Evolutionary conservation across 2,888 invertebrate species (phyloP).

Genomic region (Mythimna vitellina): DNA sequence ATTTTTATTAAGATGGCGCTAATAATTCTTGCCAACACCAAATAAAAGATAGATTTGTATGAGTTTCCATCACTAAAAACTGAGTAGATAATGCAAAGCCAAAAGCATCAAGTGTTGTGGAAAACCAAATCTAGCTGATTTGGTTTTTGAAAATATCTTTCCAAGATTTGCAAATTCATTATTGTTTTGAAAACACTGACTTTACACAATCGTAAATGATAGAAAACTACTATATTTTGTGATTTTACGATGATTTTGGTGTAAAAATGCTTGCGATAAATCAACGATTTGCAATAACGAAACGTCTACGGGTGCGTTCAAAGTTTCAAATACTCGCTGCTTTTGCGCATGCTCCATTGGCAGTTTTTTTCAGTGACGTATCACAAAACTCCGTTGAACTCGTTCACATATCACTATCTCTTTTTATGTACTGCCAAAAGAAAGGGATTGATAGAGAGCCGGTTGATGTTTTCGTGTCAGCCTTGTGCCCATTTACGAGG

Average conservation of each 20-base stretch:
- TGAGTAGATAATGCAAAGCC: too few relatives aligned
- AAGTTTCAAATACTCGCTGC: slow-evolving; percentile 70
- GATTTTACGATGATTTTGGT: not conserved
- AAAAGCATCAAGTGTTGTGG: not conserved
- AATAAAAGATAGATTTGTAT: slow-evolving; percentile 8
- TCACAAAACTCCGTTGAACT: slow-evolving; percentile 82
- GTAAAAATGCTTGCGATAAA: not conserved
- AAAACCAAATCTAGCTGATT: not conserved
- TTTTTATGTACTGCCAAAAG: slow-evolving; percentile 79
- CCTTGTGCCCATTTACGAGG: slow-evolving; percentile 91
- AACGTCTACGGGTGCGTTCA: slow-evolving; percentile 80
- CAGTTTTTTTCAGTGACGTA: slow-evolving; percentile 84
- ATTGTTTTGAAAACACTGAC: not conserved
- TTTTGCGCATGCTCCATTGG: slow-evolving; percentile 87
- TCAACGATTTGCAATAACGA: slow-evolving; percentile 56
- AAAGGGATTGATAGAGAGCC: slow-evolving; percentile 88
- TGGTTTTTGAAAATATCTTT: not conserved
- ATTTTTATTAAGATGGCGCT: slow-evolving; percentile 85
- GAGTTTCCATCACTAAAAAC: slow-evolving; percentile 46
- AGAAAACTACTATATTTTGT: too few relatives aligned
- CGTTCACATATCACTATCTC: slow-evolving; percentile 85
- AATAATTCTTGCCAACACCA: slow-evolving; percentile 62
- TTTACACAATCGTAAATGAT: not conserved
- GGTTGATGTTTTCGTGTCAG: slow-evolving; percentile 91
- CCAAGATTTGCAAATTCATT: not conserved